Base-by-base conservation (phyloP, 1,140 invertebrate genomes). In the Octopus bimaculoides region DNA sequence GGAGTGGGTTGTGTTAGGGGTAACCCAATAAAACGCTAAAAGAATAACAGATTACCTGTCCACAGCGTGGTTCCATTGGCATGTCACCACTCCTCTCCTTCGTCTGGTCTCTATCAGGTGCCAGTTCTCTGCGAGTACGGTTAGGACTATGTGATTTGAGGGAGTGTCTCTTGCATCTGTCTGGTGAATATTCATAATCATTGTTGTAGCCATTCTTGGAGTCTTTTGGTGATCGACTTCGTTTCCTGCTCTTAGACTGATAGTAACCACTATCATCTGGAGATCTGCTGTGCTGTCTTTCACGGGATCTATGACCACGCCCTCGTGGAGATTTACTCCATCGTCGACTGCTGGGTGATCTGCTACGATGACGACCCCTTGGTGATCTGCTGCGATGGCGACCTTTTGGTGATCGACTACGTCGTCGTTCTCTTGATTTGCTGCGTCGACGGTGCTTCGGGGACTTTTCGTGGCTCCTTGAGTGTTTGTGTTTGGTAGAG, bases 21-120 rank as follows among this genome's bases (percentile, higher is more conserved):
- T 41, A 41, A 41, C 26, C 26, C 1, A 41, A 41, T 41, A 41
- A 41, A 41, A 41, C 1, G 3, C 1, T 6, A 71, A 71, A 71
- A 71, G 5, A 71, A 71, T n/a, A 71, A 12, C 56, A 61, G 79
- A 82, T 17, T 87, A 92, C 91, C 87, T 90, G 89, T 71, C 91
- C 91, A 52, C 92, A 89, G 81, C 91, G 87, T 74, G 92, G 92
- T 83, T 92, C 91, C 75, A 90, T 83, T 52, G 91, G 91, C 75
- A 93, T 91, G 53, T 92, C 90, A 83, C 89, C 87, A 86, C 83
- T 85, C 84, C 82, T 81, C 82, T 82, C 83, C 6, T 12, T 77
- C 52, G 26, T 74, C 26, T 55, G 79, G 53, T 73, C 75, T 71
- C 54, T 54, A 53, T 54, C 74, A 71, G 20, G 74, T 41, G 26